Percentiles rank a stretch among this genome's conserved stretches.
These are phyloP conservation scores for Orius insidiosus DNA, from an alignment of 1,140 invertebrate species.

Conservation along the genomic window DNA sequence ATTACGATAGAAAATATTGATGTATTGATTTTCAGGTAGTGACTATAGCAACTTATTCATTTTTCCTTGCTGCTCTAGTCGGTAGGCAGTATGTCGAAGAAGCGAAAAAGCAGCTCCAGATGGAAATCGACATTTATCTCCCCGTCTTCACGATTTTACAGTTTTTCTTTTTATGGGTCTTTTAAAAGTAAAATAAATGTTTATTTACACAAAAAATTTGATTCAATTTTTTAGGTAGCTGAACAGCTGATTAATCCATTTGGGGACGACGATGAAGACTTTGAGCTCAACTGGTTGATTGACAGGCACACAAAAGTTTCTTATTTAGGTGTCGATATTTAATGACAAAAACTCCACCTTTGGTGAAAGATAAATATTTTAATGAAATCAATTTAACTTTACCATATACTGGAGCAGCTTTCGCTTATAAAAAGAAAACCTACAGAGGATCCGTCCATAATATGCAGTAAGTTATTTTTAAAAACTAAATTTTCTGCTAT, in stretches of 20 bases:
- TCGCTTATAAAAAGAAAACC: constrained; percentile 41
- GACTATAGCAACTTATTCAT: constrained; percentile 55
- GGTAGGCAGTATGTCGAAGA: constrained; percentile 48
- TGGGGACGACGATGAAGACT: constrained; percentile 64
- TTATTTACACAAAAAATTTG: no score
- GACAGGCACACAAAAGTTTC: constrained; percentile 48
- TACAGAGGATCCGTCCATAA: constrained; percentile 44
- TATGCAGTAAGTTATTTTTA: constrained; percentile 35
- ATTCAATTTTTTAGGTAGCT: constrained; percentile 36
- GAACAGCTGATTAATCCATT: constrained; percentile 56
- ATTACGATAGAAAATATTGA: constrained; percentile 12
- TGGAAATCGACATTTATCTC: constrained; percentile 46
- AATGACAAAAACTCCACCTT: constrained; percentile 35
- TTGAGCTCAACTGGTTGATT: constrained; percentile 53
- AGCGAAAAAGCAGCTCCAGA: constrained; percentile 28
- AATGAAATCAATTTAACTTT: constrained; percentile 35
- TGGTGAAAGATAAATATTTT: constrained; percentile 44
- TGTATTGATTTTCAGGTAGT: constrained; percentile 43
- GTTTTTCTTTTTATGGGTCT: constrained; percentile 67
- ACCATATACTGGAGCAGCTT: constrained; percentile 44
- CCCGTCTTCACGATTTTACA: constrained; percentile 55
- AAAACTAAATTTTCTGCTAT: no score
- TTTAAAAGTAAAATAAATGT: constrained; percentile 41
- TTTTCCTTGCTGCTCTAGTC: constrained; percentile 49
- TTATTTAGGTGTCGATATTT: constrained; percentile 43